Evolutionary conservation across 1,140 invertebrate species (phyloP).

Genomic region (Andrena cerasifolii): DNA sequence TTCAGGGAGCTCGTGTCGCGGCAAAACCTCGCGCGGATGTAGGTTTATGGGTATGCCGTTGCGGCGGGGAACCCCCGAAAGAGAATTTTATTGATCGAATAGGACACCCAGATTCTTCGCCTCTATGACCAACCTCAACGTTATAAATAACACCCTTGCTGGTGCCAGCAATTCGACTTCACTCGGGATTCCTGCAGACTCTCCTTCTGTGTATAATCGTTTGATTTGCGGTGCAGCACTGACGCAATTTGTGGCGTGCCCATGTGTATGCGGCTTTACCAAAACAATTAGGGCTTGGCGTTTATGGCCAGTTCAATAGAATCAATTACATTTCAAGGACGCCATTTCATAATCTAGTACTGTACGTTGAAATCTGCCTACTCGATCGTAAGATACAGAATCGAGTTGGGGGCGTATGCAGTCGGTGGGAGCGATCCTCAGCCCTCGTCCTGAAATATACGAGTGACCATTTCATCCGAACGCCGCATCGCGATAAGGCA

Average conservation of each 20-base stretch:
- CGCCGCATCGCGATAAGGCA: background rate
- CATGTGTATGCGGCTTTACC: too few relatives aligned
- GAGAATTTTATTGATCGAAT: conserved; percentile 21
- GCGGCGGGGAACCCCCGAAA: background rate
- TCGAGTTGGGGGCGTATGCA: too few relatives aligned
- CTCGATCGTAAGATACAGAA: too few relatives aligned
- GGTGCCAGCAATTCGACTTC: conserved; percentile 6
- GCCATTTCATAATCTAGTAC: too few relatives aligned
- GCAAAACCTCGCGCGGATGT: conserved; percentile 22
- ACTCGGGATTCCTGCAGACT: background rate
- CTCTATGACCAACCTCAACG: background rate
- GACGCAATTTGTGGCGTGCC: background rate
- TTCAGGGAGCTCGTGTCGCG: conserved; percentile 27
- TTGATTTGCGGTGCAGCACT: background rate
- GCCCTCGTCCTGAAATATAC: background rate
- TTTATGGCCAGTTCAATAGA: too few relatives aligned
- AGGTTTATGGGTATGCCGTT: conserved; percentile 26
- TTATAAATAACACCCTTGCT: conserved; percentile 24
- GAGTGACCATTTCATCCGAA: background rate
- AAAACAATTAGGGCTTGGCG: too few relatives aligned
- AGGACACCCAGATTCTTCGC: background rate
- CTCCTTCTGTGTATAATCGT: background rate
- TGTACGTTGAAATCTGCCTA: too few relatives aligned
- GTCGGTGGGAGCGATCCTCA: background rate
- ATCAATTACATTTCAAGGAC: too few relatives aligned